These are phyloP conservation scores for Chaenodraco wilsoni DNA, from an alignment of 2,797 vertebrate genomes.

Conservation along the genomic window DNA sequence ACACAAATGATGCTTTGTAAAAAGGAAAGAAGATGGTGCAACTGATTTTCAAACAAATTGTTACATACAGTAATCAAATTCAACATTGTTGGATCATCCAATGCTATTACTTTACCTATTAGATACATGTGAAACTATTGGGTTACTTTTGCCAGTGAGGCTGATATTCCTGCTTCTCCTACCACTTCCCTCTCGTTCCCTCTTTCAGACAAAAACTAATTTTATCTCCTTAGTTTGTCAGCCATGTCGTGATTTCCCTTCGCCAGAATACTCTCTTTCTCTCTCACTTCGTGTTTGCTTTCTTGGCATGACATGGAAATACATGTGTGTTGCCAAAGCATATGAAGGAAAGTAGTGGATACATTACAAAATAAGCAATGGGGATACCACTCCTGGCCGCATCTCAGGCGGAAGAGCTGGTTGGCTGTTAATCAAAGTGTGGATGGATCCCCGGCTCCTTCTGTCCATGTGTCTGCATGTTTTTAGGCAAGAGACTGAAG, in stretches of 20 bases:
- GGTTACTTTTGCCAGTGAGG: background rate
- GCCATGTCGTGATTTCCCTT: conserved; percentile 53
- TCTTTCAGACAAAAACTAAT: conserved; percentile 24
- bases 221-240: conserved; percentile 40
- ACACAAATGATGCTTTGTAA: conserved; percentile 14
- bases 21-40: background rate
- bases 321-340: conserved; percentile 22
- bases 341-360: conserved; percentile 1
- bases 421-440: conserved; percentile 14
- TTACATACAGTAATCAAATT: background rate
- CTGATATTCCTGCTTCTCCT: conserved; percentile 24
- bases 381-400: conserved; percentile 35
- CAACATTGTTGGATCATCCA: background rate
- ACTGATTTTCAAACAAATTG: too few species aligned
- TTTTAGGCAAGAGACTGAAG: background rate
- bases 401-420: conserved; percentile 11
- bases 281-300: conserved; percentile 21
- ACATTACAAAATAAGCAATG: conserved; percentile 21
- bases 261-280: conserved; percentile 20
- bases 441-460: conserved; percentile 1
- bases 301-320: conserved; percentile 35
- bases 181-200: conserved; percentile 27
- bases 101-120: background rate
- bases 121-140: conserved; percentile 1
- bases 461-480: conserved; percentile 6